Percentiles rank a stretch among this genome's conserved stretches.
phyloP scores from a whole-genome alignment of 2,113 vertebrate genomes.

The Donacobius atricapilla region DNA sequence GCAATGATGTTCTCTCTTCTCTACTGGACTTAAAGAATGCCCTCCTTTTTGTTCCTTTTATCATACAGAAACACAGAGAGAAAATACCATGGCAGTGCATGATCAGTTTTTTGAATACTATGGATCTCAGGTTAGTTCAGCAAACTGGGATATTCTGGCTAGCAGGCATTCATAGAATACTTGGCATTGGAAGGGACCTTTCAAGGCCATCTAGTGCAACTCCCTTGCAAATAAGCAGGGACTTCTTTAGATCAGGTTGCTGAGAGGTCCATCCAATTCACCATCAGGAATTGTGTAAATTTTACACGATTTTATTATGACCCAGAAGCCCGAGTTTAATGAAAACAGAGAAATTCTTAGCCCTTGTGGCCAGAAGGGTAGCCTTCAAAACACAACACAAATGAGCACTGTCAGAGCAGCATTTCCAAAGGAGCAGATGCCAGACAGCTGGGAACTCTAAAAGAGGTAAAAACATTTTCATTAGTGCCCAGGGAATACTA shows the following conservation, averaged over 20 bases:
- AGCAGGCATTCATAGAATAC: not conserved
- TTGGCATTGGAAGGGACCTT: not conserved
- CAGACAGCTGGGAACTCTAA: not conserved
- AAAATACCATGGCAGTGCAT: fast-evolving
- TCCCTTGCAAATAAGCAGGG: not conserved
- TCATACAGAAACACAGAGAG: not conserved
- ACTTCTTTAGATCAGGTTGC: not conserved
- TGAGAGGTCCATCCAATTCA: not conserved
- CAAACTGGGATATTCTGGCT: not conserved
- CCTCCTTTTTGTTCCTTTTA: not conserved
- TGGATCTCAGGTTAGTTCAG: not conserved
- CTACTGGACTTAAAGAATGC: not conserved
- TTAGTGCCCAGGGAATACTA: not conserved
- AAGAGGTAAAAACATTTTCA: not conserved
- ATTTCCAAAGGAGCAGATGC: not conserved
- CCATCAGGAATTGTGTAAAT: not conserved
- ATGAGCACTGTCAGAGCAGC: not conserved
- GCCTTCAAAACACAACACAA: not conserved
- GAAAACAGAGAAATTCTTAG: not conserved
- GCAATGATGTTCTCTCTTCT: not conserved
- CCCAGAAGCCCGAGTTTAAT: not conserved
- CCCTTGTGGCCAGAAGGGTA: not conserved
- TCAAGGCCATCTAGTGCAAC: not conserved
- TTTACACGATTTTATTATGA: not conserved
- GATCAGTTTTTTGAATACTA: fast-evolving